Conservation (phyloP, 1,140 invertebrate species). For the Luehdorfia chinensis region DNA sequence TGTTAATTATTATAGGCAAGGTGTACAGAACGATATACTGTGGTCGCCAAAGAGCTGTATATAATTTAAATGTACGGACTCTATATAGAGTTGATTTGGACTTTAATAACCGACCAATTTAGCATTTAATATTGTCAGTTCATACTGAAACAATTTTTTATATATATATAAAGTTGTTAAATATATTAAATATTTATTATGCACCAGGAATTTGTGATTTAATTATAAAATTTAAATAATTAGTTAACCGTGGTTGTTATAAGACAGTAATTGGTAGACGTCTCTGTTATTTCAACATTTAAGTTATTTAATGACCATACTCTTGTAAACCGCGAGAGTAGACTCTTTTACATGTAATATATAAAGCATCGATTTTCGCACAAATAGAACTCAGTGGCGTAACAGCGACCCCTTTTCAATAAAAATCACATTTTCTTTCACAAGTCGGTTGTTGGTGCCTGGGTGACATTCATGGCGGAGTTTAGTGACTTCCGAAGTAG, state of each 20-base stretch:
- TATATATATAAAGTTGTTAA: too few species aligned
- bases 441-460: slow-evolving; percentile 56
- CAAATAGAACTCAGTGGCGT: slow-evolving; percentile 42
- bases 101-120: too few species aligned
- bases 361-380: slow-evolving; percentile 59
- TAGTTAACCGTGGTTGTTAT: too few species aligned
- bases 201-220: too few species aligned
- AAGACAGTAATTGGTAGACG: too few species aligned
- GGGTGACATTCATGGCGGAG: slow-evolving; percentile 65
- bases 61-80: too few species aligned
- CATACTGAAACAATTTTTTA: too few species aligned
- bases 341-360: slow-evolving; percentile 22
- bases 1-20: background rate
- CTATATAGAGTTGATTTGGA: background rate
- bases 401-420: slow-evolving; percentile 62
- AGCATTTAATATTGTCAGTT: too few species aligned
- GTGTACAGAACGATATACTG: background rate
- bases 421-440: slow-evolving; percentile 70
- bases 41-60: background rate
- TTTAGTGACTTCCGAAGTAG: slow-evolving; percentile 74
- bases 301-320: background rate
- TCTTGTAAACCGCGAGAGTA: background rate
- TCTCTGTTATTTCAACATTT: too few species aligned
- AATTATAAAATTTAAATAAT: too few species aligned
- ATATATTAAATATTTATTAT: too few species aligned